Evolutionary conservation across 2,888 invertebrate species (phyloP).

Genomic region (Ichneumon xanthorius): DNA sequence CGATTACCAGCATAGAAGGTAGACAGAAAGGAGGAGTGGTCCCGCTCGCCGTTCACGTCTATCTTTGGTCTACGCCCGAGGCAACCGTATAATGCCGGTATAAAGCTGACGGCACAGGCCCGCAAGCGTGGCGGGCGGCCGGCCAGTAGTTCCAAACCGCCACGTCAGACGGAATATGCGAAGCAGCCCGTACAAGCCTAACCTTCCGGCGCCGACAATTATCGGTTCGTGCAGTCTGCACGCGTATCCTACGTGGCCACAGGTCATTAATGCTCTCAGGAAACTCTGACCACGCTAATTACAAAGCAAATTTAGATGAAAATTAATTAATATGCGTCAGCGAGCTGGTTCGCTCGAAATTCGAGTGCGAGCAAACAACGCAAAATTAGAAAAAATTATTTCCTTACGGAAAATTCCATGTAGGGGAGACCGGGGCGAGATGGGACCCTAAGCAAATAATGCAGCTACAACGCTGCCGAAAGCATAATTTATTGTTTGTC

Average conservation of each 20-base stretch:
- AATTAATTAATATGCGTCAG: neutral
- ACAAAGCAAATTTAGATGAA: neutral
- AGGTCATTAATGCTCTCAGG: neutral
- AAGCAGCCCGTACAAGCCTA: neutral
- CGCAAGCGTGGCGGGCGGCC: neutral
- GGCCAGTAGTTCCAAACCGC: slow-evolving; percentile 25
- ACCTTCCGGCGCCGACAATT: slow-evolving; percentile 32
- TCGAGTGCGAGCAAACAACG: neutral
- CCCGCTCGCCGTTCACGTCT: neutral
- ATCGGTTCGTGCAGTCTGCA: slow-evolving; percentile 29
- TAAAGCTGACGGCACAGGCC: neutral
- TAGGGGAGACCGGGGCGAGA: too few relatives aligned
- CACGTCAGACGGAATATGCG: slow-evolving; percentile 20
- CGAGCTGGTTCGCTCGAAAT: neutral
- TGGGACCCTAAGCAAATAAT: too few relatives aligned
- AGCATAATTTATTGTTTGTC: too few relatives aligned
- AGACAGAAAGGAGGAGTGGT: neutral
- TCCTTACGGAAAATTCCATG: neutral
- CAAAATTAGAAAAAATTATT: neutral
- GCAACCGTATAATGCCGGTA: neutral
- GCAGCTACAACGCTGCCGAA: too few relatives aligned
- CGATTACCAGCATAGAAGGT: neutral
- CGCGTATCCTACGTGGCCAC: neutral
- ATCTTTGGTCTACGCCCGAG: neutral
- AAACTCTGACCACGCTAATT: neutral